phyloP scores from a whole-genome alignment of 2,113 vertebrate genomes.

The Tachycineta bicolor region DNA sequence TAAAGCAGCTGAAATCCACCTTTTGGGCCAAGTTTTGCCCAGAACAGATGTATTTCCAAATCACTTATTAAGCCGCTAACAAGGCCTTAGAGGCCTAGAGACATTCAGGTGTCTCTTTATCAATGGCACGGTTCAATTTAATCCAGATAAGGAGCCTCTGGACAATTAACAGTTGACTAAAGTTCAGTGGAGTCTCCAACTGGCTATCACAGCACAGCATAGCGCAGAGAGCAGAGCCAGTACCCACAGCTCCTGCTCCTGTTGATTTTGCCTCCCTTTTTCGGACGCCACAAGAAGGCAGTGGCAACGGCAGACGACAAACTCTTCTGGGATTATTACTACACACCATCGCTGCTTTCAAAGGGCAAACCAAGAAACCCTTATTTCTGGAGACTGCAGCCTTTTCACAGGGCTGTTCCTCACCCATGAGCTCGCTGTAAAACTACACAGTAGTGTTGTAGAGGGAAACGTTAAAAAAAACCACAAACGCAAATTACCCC shows the following conservation, averaged over 20 bases:
- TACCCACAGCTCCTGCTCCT: background rate
- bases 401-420: background rate
- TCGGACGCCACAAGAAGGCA: background rate
- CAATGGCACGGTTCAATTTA: slow-evolving; percentile 40
- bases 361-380: background rate
- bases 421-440: background rate
- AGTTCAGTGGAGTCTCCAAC: background rate
- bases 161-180: slow-evolving; percentile 15
- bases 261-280: background rate
- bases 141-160: slow-evolving; percentile 29
- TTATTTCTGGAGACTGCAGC: background rate
- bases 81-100: slow-evolving; percentile 29
- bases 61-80: slow-evolving; percentile 34
- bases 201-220: background rate
- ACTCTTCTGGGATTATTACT: background rate
- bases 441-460: fast-evolving
- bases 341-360: background rate
- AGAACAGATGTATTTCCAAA: slow-evolving; percentile 58
- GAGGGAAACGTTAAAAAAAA: background rate
- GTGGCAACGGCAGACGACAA: background rate
- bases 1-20: slow-evolving; percentile 39
- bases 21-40: slow-evolving; percentile 33
- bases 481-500: background rate
- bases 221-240: background rate
- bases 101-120: slow-evolving; percentile 46